Percentiles rank a stretch among this genome's conserved stretches.
phyloP scores from a whole-genome alignment of 2,113 vertebrate species.

The Scophthalmus maximus region DNA sequence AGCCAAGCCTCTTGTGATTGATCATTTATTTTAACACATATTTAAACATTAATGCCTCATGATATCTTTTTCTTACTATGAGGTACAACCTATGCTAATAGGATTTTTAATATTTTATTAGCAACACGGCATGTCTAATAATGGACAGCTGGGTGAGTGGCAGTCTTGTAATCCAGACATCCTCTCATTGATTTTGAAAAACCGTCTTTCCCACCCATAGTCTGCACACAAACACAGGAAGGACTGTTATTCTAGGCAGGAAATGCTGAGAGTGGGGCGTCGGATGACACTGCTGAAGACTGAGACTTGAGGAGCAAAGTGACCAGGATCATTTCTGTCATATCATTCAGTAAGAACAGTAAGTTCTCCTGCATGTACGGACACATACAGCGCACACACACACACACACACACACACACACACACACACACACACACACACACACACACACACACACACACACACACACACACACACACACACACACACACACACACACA shows the following conservation, averaged over 20 bases:
- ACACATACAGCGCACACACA: no score
- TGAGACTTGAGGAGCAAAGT: neutral
- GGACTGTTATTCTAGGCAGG: conserved; percentile 65
- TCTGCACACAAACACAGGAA: conserved; percentile 50
- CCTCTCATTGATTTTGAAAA: conserved; percentile 2
- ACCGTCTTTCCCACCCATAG: neutral
- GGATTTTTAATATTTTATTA: no score
- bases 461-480: no score
- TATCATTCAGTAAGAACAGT: no score
- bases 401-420: no score
- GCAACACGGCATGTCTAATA: no score
- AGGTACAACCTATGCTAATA: neutral
- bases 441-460: no score
- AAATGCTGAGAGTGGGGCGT: conserved; percentile 42
- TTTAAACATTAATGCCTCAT: neutral
- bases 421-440: no score
- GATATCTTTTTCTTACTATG: neutral
- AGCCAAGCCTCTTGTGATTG: neutral
- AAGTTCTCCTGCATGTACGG: no score
- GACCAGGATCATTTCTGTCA: neutral
- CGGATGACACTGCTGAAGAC: conserved; percentile 30
- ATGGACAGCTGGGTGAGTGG: no score
- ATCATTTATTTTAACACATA: neutral
- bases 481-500: no score
- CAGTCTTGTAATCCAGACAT: neutral